Evolutionary conservation across 1,140 invertebrate genomes (phyloP), one percentile per base, ranked within the genome.

Genomic region (Zaprionus vittiger): DNA sequence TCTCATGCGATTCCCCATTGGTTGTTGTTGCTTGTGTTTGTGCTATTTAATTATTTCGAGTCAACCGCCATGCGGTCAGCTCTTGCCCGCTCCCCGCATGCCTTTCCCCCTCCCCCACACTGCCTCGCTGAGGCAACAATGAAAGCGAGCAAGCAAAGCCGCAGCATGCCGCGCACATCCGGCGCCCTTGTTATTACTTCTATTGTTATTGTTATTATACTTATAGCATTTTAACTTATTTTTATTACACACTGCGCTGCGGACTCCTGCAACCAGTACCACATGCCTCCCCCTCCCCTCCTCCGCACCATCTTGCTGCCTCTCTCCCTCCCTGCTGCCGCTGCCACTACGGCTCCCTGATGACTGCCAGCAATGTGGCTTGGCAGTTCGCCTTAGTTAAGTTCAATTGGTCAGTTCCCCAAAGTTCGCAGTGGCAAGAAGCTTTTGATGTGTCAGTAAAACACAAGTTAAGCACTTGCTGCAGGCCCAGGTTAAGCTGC

Each of bases 41-140:
- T 76, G 78, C 69, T 73, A 81, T 87, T 89, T 89, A 87, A 89
- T 87, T 87, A 89, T 89, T 83, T 81, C 52, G 52, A 84, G 57
- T 54, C 70, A 64, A 67, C 72, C 67, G 38, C 26, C 56, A 20
- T 59, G 56, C 22, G 47, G 47, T 52, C 47, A 52, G 20, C 47
- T 52, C 15, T 38, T 12, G 5, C 17, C 17, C 20, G 7, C 9
- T 11, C 17, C 44, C 20, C 20, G 20, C 20, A 20, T 20, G 20
- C 44, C n/a, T 11, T n/a, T 20, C n/a, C 44, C 7, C 44, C 17
- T 5, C 14, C 15, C 7, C 34, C 20, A 9, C 31, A 28, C 41
- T 22, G 15, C 9, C 57, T 4, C 17, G 22, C 44, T 20, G 24
- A 2, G 15, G 38, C 66, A 31, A 14, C 38, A 61, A 62, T 28